Percentiles rank a stretch among this genome's conserved stretches.
These are phyloP conservation scores for Jacana jacana DNA, from an alignment of 2,113 vertebrate genomes.

Conservation along the genomic window DNA sequence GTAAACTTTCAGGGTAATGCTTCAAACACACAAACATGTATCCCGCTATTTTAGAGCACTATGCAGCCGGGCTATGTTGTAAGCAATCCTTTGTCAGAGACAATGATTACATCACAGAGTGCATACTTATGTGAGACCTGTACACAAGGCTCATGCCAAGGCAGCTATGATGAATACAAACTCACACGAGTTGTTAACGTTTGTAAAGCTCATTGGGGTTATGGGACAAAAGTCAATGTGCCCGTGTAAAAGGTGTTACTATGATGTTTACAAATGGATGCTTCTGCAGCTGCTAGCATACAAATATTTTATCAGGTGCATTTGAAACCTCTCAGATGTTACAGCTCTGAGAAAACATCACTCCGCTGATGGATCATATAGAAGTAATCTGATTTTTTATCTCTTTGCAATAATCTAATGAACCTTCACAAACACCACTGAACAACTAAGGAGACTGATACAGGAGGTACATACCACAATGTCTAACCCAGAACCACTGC, in stretches of 20 bases:
- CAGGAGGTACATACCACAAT: background rate
- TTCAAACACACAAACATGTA: background rate
- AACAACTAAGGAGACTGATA: background rate
- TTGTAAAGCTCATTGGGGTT: background rate
- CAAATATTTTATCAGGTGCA: background rate
- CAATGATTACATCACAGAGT: background rate
- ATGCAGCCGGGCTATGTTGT: background rate
- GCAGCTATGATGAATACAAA: background rate
- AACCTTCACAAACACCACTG: background rate
- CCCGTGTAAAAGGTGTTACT: background rate
- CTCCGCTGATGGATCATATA: background rate
- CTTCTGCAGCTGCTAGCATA: background rate
- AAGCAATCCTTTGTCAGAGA: background rate
- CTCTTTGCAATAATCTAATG: background rate
- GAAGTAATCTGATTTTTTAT: background rate
- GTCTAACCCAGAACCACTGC: background rate
- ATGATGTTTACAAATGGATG: background rate
- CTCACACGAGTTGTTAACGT: background rate
- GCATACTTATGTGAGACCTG: background rate
- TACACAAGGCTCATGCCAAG: background rate
- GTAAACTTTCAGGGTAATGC: background rate
- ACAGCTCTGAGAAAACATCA: background rate
- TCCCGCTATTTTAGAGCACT: background rate
- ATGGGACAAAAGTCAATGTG: background rate
- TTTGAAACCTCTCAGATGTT: background rate